phyloP scores from a whole-genome alignment of 1,140 invertebrate genomes.

The Popillia japonica region DNA sequence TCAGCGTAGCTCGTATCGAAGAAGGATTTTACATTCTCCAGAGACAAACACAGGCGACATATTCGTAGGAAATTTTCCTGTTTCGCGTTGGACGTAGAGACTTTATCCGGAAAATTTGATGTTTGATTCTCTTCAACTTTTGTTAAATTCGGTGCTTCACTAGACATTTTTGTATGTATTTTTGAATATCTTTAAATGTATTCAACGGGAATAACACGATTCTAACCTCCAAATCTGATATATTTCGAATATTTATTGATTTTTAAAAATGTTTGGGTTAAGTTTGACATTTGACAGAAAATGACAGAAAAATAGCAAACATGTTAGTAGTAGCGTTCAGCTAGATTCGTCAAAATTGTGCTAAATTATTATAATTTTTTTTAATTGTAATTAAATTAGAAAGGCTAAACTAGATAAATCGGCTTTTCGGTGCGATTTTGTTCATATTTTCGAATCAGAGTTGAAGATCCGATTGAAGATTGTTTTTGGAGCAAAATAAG shows the following conservation, averaged over 20 bases:
- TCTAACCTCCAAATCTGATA: not conserved
- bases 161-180: no score
- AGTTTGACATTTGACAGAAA: not conserved
- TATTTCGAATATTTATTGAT: not conserved
- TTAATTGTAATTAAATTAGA: no score
- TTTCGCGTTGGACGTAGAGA: not conserved
- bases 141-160: no score
- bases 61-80: conserved; percentile 25
- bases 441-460: no score
- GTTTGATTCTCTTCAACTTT: not conserved
- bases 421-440: no score
- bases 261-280: no score
- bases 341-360: no score
- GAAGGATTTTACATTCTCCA: conserved; percentile 41
- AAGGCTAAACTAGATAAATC: no score
- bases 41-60: conserved; percentile 47
- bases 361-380: no score
- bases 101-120: not conserved
- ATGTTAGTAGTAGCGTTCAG: not conserved
- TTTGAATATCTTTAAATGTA: no score
- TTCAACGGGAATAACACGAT: not conserved
- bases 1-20: conserved; percentile 39
- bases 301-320: not conserved
- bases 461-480: no score
- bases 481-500: no score